These are phyloP conservation scores for Tridacna crocea DNA, from an alignment of 2,888 invertebrate species.

Conservation along the genomic window DNA sequence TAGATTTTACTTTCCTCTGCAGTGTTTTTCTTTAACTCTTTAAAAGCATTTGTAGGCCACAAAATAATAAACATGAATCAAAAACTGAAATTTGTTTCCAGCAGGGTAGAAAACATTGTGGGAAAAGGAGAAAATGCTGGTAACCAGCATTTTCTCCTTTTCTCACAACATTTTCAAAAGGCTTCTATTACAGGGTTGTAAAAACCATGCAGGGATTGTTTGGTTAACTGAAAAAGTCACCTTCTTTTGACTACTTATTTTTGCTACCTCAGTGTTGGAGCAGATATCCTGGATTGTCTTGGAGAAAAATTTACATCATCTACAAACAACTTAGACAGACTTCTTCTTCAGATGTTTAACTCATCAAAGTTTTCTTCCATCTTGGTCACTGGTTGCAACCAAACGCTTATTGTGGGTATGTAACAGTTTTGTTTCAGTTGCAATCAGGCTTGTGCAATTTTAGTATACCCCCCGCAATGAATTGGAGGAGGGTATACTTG, in stretches of 20 bases:
- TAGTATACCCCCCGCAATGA: too few relatives aligned
- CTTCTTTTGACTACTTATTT: not conserved
- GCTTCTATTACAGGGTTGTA: not conserved
- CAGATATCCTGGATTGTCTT: conserved; percentile 18
- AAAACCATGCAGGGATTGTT: not conserved
- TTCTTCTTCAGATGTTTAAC: conserved; percentile 26
- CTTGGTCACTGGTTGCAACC: conserved; percentile 18
- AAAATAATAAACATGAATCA: not conserved
- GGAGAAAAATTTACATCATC: not conserved
- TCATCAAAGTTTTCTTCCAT: not conserved
- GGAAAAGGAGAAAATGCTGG: not conserved
- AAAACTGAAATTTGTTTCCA: not conserved
- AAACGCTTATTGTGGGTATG: conserved; percentile 20
- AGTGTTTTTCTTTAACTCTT: too few relatives aligned
- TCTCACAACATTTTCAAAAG: too few relatives aligned
- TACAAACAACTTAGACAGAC: conserved; percentile 11
- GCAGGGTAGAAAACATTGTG: not conserved
- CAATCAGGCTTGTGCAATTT: too few relatives aligned
- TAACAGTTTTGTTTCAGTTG: too few relatives aligned
- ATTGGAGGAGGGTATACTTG: too few relatives aligned
- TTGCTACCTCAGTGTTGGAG: conserved; percentile 21
- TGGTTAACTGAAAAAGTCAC: not conserved
- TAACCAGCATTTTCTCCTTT: too few relatives aligned
- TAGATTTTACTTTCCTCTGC: too few relatives aligned
- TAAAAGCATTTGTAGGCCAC: too few relatives aligned